Evolutionary conservation across 1,140 invertebrate species (phyloP), one percentile per base, ranked within the genome.

Genomic region (Bombus ignitus): DNA sequence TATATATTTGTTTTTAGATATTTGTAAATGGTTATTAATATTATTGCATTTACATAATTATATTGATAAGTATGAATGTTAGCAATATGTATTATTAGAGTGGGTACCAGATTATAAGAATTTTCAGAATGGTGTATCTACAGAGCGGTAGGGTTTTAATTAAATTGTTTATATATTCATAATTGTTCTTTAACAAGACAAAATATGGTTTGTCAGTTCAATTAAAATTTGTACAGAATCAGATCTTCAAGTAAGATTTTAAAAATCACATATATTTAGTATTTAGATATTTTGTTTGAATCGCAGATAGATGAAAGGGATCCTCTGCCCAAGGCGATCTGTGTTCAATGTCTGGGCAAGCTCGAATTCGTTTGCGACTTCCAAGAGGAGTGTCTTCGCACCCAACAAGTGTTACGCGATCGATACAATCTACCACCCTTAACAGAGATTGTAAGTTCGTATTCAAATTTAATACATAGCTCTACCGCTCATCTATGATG

Each of bases 361-460:
- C 94, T 95, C 76, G 95, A 95, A 94, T 95, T 95, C 86, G 94
- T 95, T 92, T 95, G 95, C 81, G 95, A 95, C 89, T 95, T 95
- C 84, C 95, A 95, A 94, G 95, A 95, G 90, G 94, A 95, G 90
- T 95, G 94, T 93, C 93, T 95, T 81, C 94, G 94, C 81, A 95
- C 94, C 86, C 95, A 95, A 92, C 91, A 94, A 91, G 87, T 92
- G 90, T 93, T 95, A 89, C 94, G 92, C 83, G 90, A 95, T 91
- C 94, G 91, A 73, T 95, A 94, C 88, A 93, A 93, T 93, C 92
- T 94, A 80, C 94, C 94, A 91, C 86, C 94, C 81, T 91, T 94
- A 86, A 89, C 92, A 91, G 88, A 94, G 81, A 88, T 92, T 91
- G 95, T 95, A 95, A 95, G 95, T 95, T 85, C 90, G 82, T 87